phyloP scores from a whole-genome alignment of 2,888 invertebrate genomes.

The Notocelia uddmanniana region DNA sequence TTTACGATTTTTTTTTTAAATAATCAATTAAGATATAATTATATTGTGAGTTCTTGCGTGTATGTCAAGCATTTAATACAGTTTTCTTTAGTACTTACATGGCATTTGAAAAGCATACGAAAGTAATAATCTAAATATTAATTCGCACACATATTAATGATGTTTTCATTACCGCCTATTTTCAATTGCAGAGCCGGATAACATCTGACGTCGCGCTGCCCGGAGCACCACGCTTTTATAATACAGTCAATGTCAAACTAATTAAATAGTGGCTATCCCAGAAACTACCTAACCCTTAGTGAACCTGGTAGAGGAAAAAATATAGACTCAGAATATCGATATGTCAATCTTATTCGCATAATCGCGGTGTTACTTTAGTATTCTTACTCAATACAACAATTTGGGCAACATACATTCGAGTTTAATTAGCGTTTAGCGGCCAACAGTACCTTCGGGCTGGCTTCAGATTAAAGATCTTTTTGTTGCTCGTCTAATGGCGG shows the following conservation, averaged over 20 bases:
- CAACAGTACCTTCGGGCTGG: slow-evolving; percentile 28
- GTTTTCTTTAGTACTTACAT: too few species aligned
- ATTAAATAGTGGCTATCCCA: slow-evolving; percentile 33
- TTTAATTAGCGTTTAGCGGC: slow-evolving; percentile 49
- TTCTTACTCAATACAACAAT: slow-evolving; percentile 24
- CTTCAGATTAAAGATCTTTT: slow-evolving; percentile 62
- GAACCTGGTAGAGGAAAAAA: slow-evolving; percentile 15
- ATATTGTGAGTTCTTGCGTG: not conserved
- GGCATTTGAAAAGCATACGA: too few species aligned
- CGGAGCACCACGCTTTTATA: slow-evolving; percentile 1
- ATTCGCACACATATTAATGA: too few species aligned
- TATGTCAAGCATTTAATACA: not conserved
- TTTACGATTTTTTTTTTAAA: not conserved
- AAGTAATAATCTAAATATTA: too few species aligned
- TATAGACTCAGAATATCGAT: not conserved
- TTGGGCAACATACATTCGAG: slow-evolving; percentile 21
- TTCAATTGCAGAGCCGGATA: not conserved
- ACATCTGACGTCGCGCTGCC: slow-evolving; percentile 1
- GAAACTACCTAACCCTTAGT: slow-evolving; percentile 33
- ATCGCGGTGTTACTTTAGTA: not conserved
- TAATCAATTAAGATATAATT: not conserved
- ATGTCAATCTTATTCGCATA: not conserved
- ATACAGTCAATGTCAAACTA: slow-evolving; percentile 42
- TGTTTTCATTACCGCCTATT: not conserved
- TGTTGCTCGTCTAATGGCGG: slow-evolving; percentile 57